Conservation (phyloP, 2,888 invertebrate species). For the Venusia cambrica region DNA sequence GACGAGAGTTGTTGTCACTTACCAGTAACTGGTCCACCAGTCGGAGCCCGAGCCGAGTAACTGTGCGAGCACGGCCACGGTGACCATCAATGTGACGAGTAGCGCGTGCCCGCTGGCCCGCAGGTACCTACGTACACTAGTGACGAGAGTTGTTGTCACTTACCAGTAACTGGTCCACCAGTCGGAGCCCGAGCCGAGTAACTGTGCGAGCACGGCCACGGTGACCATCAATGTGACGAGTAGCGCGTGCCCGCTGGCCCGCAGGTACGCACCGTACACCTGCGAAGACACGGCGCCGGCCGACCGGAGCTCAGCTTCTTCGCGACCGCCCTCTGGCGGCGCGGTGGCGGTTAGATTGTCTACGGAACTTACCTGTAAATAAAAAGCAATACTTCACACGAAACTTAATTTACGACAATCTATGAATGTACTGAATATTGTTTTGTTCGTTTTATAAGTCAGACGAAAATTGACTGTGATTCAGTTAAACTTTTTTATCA, state of each 20-base stretch:
- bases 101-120: slow-evolving; percentile 85
- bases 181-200: slow-evolving; percentile 87
- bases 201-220: slow-evolving; percentile 85
- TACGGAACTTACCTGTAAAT: slow-evolving; percentile 81
- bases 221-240: slow-evolving; percentile 81
- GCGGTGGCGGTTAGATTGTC: slow-evolving; percentile 76
- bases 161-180: slow-evolving; percentile 90
- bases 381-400: no score
- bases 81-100: slow-evolving; percentile 79
- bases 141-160: no score
- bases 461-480: no score
- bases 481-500: no score
- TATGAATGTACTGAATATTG: no score
- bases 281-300: slow-evolving; percentile 83
- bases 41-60: slow-evolving; percentile 87
- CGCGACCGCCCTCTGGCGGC: slow-evolving; percentile 71
- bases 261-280: slow-evolving; percentile 85
- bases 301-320: slow-evolving; percentile 80
- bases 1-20: no score
- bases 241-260: slow-evolving; percentile 85
- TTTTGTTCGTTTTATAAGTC: no score
- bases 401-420: no score
- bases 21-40: slow-evolving; percentile 90
- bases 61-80: slow-evolving; percentile 85
- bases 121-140: slow-evolving; percentile 85